These are phyloP conservation scores for Hoplodrina blanda DNA, from an alignment of 2,888 invertebrate genomes.

Conservation along the genomic window DNA sequence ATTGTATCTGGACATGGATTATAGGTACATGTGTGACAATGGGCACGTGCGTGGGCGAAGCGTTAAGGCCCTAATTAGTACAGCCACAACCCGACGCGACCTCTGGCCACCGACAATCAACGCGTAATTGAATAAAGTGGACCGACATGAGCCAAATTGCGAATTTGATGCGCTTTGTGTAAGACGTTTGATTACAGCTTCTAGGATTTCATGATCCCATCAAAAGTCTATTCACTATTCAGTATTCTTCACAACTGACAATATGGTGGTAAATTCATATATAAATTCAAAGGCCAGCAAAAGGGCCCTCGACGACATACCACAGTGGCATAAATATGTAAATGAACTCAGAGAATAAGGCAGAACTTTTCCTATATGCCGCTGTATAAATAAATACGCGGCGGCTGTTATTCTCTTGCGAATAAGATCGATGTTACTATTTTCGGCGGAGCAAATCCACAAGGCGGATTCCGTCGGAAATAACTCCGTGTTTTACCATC, in stretches of 20 bases:
- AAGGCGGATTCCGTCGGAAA: conserved; percentile 88
- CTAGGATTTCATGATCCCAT: conserved; percentile 43
- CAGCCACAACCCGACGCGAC: conserved; percentile 86
- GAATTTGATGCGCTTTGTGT: conserved; percentile 74
- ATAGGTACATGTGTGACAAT: conserved; percentile 70
- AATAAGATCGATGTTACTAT: conserved; percentile 89
- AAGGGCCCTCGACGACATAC: conserved; percentile 46
- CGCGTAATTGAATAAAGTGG: conserved; percentile 87
- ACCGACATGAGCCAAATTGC: conserved; percentile 80
- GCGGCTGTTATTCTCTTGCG: conserved; percentile 81
- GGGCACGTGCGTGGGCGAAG: conserved; percentile 84
- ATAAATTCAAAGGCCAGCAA: conserved; percentile 48
- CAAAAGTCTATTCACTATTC: conserved; percentile 37
- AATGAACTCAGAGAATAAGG: conserved; percentile 74
- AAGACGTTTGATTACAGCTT: conserved; percentile 44
- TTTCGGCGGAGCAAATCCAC: conserved; percentile 86
- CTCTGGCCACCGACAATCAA: conserved; percentile 86
- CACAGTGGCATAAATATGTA: conserved; percentile 67
- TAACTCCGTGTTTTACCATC: conserved; percentile 85
- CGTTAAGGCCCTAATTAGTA: conserved; percentile 85
- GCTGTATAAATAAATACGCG: conserved; percentile 81
- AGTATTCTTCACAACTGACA: conserved; percentile 23
- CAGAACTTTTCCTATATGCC: conserved; percentile 75
- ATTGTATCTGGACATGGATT: conserved; percentile 64
- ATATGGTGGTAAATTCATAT: conserved; percentile 28